Conservation (phyloP, 2,113 vertebrate species). For the Lasiurus borealis region DNA sequence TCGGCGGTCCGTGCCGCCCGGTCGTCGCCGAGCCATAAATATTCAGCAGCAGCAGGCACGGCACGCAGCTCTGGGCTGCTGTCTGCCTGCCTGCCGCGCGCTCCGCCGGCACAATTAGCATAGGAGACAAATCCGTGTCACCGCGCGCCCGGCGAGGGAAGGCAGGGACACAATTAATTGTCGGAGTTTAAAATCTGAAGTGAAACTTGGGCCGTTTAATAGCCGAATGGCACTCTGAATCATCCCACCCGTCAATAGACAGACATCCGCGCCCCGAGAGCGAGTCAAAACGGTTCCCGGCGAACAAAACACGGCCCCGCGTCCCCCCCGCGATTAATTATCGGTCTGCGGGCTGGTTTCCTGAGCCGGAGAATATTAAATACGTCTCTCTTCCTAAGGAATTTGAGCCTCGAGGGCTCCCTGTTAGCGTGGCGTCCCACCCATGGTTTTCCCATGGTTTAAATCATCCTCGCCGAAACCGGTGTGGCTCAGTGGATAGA, state of each 20-base stretch:
- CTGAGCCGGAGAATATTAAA: conserved; percentile 47
- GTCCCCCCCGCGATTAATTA: conserved; percentile 65
- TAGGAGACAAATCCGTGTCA: conserved; percentile 75
- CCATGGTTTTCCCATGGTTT: conserved; percentile 56
- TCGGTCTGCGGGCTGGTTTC: conserved; percentile 39
- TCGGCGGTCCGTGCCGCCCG: background rate
- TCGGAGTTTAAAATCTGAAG: conserved; percentile 69
- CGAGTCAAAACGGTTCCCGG: conserved; percentile 73
- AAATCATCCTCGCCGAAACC: conserved; percentile 14
- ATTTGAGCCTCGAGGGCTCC: conserved; percentile 30
- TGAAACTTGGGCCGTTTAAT: conserved; percentile 64
- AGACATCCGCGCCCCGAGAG: conserved; percentile 70
- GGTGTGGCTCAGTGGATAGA: no score
- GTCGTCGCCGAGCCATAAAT: conserved; percentile 62
- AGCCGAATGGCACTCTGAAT: conserved; percentile 72
- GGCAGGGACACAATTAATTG: conserved; percentile 52
- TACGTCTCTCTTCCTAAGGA: background rate
- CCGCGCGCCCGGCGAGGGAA: conserved; percentile 52
- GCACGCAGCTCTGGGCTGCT: background rate
- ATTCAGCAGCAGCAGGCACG: conserved; percentile 66
- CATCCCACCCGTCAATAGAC: conserved; percentile 31
- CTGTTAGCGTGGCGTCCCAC: background rate
- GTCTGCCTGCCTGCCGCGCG: conserved; percentile 51
- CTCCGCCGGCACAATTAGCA: conserved; percentile 74
- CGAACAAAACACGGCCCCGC: conserved; percentile 76